phyloP scores from a whole-genome alignment of 2,797 vertebrate genomes.

The Halcyon chelicuti region DNA sequence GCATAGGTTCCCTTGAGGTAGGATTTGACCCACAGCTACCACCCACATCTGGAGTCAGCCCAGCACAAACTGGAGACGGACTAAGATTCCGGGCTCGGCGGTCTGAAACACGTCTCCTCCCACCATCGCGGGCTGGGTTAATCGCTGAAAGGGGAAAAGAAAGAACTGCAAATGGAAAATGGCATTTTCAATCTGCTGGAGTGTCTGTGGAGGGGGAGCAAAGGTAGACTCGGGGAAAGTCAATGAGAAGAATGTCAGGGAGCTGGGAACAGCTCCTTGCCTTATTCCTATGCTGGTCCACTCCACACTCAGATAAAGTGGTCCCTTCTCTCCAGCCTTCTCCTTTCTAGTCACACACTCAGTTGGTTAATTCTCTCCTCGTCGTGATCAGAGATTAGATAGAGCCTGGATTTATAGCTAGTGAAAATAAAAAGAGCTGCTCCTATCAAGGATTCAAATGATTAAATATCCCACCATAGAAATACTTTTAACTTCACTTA shows the following conservation, averaged over 20 bases:
- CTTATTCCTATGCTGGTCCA: slow-evolving; percentile 59
- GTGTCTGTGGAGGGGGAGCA: not conserved
- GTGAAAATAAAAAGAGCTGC: slow-evolving; percentile 77
- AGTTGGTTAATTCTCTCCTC: slow-evolving; percentile 79
- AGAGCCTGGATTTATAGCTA: slow-evolving; percentile 80
- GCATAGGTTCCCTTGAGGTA: not conserved
- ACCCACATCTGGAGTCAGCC: not conserved
- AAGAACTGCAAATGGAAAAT: slow-evolving; percentile 14
- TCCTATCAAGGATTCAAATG: slow-evolving; percentile 83
- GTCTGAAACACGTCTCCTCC: not conserved
- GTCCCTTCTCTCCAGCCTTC: slow-evolving; percentile 68
- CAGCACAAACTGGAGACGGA: not conserved
- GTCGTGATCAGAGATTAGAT: slow-evolving; percentile 82
- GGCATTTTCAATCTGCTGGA: slow-evolving; percentile 36
- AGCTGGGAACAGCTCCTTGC: slow-evolving; percentile 2
- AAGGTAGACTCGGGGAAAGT: not conserved
- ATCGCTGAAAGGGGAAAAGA: not conserved
- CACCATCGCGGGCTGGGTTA: not conserved
- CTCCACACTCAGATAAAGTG: slow-evolving; percentile 65
- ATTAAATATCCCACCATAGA: slow-evolving; percentile 80
- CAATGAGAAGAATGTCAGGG: slow-evolving; percentile 3
- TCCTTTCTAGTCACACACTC: slow-evolving; percentile 78
- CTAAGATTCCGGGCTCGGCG: not conserved
- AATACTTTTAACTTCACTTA: slow-evolving; percentile 77
- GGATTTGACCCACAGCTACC: not conserved